These are phyloP conservation scores for Virgularia gustaviana DNA, from an alignment of 92 coral and sea anemone species.

Conservation along the genomic window DNA sequence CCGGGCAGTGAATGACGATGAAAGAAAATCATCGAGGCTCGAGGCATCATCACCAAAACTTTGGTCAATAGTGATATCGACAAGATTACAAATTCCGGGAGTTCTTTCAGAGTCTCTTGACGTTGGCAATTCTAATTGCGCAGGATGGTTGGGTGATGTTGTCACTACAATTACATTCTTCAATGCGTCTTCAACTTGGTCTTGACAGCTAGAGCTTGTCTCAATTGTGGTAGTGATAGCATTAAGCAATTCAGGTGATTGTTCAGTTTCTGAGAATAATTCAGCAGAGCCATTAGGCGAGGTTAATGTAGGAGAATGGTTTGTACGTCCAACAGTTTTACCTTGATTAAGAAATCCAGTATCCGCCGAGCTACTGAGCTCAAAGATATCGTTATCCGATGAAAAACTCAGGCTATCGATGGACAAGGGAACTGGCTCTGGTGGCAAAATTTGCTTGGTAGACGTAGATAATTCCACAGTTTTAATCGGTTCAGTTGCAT, in stretches of 20 bases:
- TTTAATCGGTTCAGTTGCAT: background rate
- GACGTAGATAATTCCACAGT: background rate
- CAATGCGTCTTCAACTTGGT: constrained; percentile 64
- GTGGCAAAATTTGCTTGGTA: background rate
- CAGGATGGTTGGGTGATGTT: background rate
- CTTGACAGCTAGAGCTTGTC: too few relatives aligned
- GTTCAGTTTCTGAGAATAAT: too few relatives aligned
- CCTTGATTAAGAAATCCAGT: too few relatives aligned
- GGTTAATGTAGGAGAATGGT: too few relatives aligned
- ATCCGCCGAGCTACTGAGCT: too few relatives aligned
- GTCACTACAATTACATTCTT: constrained; percentile 53
- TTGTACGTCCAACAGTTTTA: too few relatives aligned
- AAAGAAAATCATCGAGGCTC: constrained; percentile 21
- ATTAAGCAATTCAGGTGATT: too few relatives aligned
- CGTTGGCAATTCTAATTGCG: background rate
- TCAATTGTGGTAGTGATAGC: too few relatives aligned
- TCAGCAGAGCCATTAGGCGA: too few relatives aligned
- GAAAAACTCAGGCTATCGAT: too few relatives aligned
- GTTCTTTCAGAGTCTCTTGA: background rate
- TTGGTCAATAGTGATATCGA: constrained; percentile 17
- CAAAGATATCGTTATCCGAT: too few relatives aligned
- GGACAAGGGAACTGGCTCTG: too few relatives aligned
- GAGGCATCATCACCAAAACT: constrained; percentile 1
- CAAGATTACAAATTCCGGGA: constrained; percentile 20
- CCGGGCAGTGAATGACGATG: constrained; percentile 19